phyloP scores from a whole-genome alignment of 2,797 vertebrate genomes.

The Sebastiscus albofasciatus region DNA sequence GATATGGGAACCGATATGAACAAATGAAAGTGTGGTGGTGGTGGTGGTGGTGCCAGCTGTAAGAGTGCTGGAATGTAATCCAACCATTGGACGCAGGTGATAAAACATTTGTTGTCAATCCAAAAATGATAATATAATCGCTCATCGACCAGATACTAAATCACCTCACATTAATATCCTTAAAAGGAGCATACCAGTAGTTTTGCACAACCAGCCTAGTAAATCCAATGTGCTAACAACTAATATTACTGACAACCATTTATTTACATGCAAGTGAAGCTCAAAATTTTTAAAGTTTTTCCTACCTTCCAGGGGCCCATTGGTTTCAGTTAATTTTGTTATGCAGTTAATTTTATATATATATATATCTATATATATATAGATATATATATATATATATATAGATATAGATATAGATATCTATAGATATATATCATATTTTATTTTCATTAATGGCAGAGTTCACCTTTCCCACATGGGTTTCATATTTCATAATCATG shows the following conservation, averaged over 20 bases:
- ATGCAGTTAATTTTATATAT: background rate
- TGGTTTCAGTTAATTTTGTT: background rate
- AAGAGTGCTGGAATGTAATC: background rate
- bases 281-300: background rate
- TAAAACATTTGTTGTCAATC: slow-evolving; percentile 1
- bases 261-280: background rate
- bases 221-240: background rate
- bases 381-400: too few species aligned
- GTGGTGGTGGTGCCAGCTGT: background rate
- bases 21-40: background rate
- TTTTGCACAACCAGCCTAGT: background rate
- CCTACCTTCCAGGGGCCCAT: too few species aligned
- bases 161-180: background rate
- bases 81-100: background rate
- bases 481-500: background rate
- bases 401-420: too few species aligned
- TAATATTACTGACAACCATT: background rate
- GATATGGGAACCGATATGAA: slow-evolving; percentile 12
- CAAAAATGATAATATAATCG: background rate
- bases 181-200: background rate
- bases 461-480: background rate
- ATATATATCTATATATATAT: too few species aligned
- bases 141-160: background rate
- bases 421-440: too few species aligned
- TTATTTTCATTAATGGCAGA: background rate